Percentiles rank a stretch among this genome's conserved stretches.
These are phyloP conservation scores for Leptinotarsa lineolata DNA, from an alignment of 1,140 invertebrate genomes.

Conservation along the genomic window DNA sequence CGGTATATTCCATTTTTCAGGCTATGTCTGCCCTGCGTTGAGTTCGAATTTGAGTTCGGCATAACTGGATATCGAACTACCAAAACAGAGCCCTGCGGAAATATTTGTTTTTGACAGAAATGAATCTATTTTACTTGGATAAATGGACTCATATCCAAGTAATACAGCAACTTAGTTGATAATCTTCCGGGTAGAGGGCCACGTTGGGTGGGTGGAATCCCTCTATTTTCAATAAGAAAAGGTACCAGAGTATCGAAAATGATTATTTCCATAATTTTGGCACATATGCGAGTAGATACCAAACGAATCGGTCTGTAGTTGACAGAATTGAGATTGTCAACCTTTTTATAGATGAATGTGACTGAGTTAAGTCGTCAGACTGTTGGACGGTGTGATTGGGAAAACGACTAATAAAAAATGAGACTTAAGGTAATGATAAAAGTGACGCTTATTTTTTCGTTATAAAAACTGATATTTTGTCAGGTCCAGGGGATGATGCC, in stretches of 20 bases:
- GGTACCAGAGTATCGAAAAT: background rate
- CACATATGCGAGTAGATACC: background rate
- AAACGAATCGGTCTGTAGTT: background rate
- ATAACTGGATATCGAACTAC: too few relatives aligned
- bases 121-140: background rate
- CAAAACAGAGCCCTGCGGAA: too few relatives aligned
- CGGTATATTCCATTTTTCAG: slow-evolving; percentile 1
- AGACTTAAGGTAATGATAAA: background rate
- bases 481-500: too few relatives aligned
- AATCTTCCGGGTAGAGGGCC: too few relatives aligned
- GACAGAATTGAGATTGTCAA: background rate
- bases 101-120: too few relatives aligned
- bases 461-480: too few relatives aligned
- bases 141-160: background rate
- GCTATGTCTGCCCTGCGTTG: too few relatives aligned
- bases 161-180: too few relatives aligned
- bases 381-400: background rate
- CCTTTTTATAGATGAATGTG: background rate
- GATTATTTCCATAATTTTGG: background rate
- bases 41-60: too few relatives aligned
- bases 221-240: background rate
- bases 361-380: too few relatives aligned
- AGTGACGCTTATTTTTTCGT: background rate
- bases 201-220: background rate
- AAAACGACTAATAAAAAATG: background rate